Base-by-base conservation (phyloP, 2,113 vertebrate species). In the Spilogale gracilis region DNA sequence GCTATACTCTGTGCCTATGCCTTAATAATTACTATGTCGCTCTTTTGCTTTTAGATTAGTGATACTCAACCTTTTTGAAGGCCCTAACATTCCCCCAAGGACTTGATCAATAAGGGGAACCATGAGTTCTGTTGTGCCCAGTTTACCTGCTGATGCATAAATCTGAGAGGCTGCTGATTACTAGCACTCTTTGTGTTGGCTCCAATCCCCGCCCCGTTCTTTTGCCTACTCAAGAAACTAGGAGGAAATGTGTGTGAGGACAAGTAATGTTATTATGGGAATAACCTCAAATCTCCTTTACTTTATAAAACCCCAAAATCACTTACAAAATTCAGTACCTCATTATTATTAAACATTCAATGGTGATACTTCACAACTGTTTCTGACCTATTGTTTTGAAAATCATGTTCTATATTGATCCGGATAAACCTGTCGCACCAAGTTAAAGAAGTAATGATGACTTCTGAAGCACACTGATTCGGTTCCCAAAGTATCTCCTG, bases 371-470 rank as follows among this genome's bases (percentile, higher is more conserved):
- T 67, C 25, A 67, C 58, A 43, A 87, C 63, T 85, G 43, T 67
- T 76, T 74, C 11, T 96, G 56, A 17, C 76, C 27, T 87, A n/a
- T 23, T 1, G 11, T 45, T 76, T 67, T 67, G 78, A 96, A 93
- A 89, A 96, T 67, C 25, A 60, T 69, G 79, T 54, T 93, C 45
- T 88, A 52, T 82, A 76, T 4, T n/a, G 52, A 92, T 83, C 18
- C 74, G 83, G 74, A 76, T 38, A 88, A 88, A n/a, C 13, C 38
- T 76, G 30, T 67, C 52, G 83, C 60, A 23, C 65, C 43, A 76
- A 18, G 73, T 91, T 60, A 94, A 89, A 78, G 67, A 23, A 87
- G 38, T 91, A 86, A 91, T 79, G 74, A 92, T 88, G 38, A 76
- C 54, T 69, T 82, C 2, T 67, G 25, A 23, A 60, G 56, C 58